Evolutionary conservation across 1,140 invertebrate genomes (phyloP).

Genomic region (Patella vulgata): DNA sequence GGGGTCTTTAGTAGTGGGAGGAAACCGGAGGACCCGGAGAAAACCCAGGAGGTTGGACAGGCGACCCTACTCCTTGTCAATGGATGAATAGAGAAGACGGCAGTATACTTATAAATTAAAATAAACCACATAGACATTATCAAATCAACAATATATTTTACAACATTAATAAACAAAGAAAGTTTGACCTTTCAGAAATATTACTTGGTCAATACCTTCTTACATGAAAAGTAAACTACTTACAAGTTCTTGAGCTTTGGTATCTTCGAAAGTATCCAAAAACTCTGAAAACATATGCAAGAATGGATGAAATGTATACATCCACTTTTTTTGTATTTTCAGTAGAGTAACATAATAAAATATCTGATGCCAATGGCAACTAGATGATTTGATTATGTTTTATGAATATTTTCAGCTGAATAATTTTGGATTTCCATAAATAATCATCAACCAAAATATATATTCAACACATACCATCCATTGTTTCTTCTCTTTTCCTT

Average conservation of each 20-base stretch:
- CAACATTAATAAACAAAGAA: neutral
- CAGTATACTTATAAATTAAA: too few species aligned
- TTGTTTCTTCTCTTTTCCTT: slow-evolving; percentile 82
- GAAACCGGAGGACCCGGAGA: too few species aligned
- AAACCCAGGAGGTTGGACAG: too few species aligned
- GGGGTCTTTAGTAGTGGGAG: too few species aligned
- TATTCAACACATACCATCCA: slow-evolving; percentile 72
- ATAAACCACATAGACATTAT: slow-evolving; percentile 1
- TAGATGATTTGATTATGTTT: too few species aligned
- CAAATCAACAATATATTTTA: neutral
- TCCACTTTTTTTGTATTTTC: too few species aligned
- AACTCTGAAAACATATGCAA: slow-evolving; percentile 69
- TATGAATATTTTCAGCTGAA: neutral
- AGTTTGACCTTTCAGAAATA: slow-evolving; percentile 5
- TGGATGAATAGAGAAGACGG: too few species aligned
- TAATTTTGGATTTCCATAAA: neutral
- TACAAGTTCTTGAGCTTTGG: slow-evolving; percentile 73
- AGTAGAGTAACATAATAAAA: too few species aligned
- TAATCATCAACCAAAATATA: neutral
- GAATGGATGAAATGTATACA: too few species aligned
- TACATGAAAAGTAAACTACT: slow-evolving; percentile 29
- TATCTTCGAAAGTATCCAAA: slow-evolving; percentile 77
- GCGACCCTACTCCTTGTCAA: too few species aligned
- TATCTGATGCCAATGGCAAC: too few species aligned
- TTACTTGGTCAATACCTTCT: too few species aligned